Evolutionary conservation across 1,140 invertebrate species (phyloP), one percentile per base, ranked within the genome.

Genomic region (Hermetia illucens): DNA sequence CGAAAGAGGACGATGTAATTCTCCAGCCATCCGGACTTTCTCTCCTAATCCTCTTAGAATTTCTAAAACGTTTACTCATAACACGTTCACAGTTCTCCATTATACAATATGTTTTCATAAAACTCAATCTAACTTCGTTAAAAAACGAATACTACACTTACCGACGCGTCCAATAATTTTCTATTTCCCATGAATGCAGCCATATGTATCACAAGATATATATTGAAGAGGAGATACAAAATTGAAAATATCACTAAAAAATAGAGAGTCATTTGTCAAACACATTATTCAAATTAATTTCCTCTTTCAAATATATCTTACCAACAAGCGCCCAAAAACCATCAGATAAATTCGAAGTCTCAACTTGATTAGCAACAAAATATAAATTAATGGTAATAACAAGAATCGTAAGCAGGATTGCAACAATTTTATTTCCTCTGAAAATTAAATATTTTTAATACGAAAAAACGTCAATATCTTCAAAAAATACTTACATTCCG

Each of bases 371-470:
- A 15, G 72, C 61, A 3, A 89, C 79, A 58, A 90, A 88, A 53
- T 76, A 89, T 33, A 87, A 67, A 53, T 92, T 91, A 44, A 92
- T 87, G 9, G 52, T 55, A 49, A 91, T 85, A 1, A 91, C 78
- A 16, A 80, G 52, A 8, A 75, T 49, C 5, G 80, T 78, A 13
- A 89, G 55, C 1, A 72, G 21, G 24, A 72, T 72, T 1, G 82
- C 63, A 13, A 81, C 56, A n/a, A 80, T 59, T 60, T 78, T 82
- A 48, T 75, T 82, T 16, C 59, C 62, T 43, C 79, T 82, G 54
- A 18, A 44, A 44, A 69, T n/a, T 8, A 22, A 37, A n/a, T 13
- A 27, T 29, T 40, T 2, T 18, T 10, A 21, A 15, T 33, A 41
- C 3, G 13, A n/a, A 24, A 4, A 20, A 20, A 42, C n/a, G n/a